Evolutionary conservation across 2,888 invertebrate species (phyloP), one percentile per base, ranked within the genome.

Genomic region (Cosmia pyralina): DNA sequence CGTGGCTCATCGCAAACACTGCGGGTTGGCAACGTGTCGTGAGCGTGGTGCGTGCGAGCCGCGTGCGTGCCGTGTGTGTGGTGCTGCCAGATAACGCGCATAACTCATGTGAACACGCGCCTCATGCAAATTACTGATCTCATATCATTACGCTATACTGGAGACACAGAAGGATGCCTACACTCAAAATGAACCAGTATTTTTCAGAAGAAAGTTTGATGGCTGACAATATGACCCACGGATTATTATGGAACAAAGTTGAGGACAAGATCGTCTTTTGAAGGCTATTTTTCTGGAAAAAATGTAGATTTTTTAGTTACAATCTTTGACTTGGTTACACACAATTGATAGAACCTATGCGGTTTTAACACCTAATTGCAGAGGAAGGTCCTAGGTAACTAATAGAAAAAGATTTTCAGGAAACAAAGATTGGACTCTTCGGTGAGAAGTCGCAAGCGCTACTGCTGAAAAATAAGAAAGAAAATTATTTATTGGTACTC

Each of bases 121-220:
- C 87, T 87, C 86, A 90, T 91, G 91, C 90, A 87, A 92, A 92
- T 90, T 81, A 65, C 73, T 77, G 38, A 52, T n/a, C n/a, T 15
- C 38, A 19, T 34, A n/a, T 50, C 4, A 13, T 28, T 17, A 69
- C 38, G 59, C 46, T 34, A 44, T 34, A 28, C 28, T 22, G 41
- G 44, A 1, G 3, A 71, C 64, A 80, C 64, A 80, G 58, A 73
- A 78, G 68, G 22, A 19, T 15, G 15, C 38, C 46, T 41, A 11
- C 22, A 19, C 46, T 46, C 22, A 28, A 46, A 46, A 62, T 63
- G 7, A 46, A 28, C 28, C 2, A 13, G 19, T 0, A 28, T 28
- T 46, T 28, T 46, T 28, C 46, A 8, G 19, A 17, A 13, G 60
- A 28, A 46, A 48, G 7, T 48, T 19, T 19, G 4, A 28, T 48